A percentile compares a stretch with the other conserved stretches of the same genome.
phyloP scores from a whole-genome alignment of 2,113 vertebrate genomes.

The Triplophysa dalaica region DNA sequence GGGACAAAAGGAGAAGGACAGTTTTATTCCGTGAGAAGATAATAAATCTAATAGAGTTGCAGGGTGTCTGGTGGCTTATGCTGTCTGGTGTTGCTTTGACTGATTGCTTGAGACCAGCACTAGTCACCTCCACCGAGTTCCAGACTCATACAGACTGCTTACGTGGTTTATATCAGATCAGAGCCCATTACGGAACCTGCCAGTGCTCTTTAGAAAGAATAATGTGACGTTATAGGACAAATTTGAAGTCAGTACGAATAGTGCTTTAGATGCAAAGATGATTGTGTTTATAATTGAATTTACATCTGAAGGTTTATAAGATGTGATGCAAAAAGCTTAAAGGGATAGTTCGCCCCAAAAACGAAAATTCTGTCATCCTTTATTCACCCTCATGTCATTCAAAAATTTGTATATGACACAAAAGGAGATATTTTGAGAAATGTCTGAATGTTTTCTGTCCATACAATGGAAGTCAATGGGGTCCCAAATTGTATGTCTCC shows the following conservation, averaged over 20 bases:
- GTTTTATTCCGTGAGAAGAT: conserved; percentile 20
- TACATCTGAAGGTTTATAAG: background rate
- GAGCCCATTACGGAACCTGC: background rate
- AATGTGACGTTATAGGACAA: background rate
- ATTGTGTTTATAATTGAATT: background rate
- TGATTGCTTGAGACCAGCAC: conserved; percentile 2
- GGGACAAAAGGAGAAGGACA: conserved; percentile 19
- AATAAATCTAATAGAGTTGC: conserved; percentile 28
- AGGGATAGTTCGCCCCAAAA: too few relatives aligned
- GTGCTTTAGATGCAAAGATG: background rate
- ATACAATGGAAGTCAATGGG: too few relatives aligned
- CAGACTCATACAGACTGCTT: background rate
- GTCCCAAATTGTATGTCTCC: too few relatives aligned
- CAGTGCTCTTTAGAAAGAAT: conserved; percentile 7
- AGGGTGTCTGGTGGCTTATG: conserved; percentile 20
- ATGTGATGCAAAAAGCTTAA: background rate
- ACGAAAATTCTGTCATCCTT: too few relatives aligned
- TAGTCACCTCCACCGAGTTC: conserved; percentile 17
- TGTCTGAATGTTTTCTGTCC: too few relatives aligned
- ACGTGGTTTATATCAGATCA: background rate
- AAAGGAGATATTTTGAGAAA: too few relatives aligned
- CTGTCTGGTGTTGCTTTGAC: conserved; percentile 30
- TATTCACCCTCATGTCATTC: too few relatives aligned
- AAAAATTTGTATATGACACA: too few relatives aligned
- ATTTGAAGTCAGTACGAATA: background rate